Conservation (phyloP, 2,113 vertebrate species). For the Xiphorhynchus elegans region DNA sequence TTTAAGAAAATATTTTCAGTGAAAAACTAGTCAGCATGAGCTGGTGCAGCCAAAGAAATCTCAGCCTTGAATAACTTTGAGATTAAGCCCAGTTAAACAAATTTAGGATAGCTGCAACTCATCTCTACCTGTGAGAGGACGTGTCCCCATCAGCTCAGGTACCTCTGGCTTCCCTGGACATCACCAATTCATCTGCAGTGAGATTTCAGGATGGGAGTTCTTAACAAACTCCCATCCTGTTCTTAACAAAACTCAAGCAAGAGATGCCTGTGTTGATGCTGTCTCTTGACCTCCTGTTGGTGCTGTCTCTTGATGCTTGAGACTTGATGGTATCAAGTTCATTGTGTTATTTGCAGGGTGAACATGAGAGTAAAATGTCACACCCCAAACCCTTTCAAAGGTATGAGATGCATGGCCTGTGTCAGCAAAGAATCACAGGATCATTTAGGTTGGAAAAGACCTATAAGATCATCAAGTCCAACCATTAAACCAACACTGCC, state of each 20-base stretch:
- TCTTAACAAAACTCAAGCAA: neutral
- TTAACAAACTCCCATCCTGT: neutral
- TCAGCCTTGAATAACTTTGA: neutral
- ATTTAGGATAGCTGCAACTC: neutral
- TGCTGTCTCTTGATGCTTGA: neutral
- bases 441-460: neutral
- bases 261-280: neutral
- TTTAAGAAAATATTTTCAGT: slow-evolving; percentile 58
- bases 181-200: neutral
- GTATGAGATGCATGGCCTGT: neutral
- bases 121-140: neutral
- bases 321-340: neutral
- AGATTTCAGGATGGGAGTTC: neutral
- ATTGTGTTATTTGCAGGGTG: neutral
- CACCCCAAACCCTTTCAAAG: neutral
- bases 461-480: neutral
- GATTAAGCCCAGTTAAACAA: neutral
- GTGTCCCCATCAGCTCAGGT: accelerated
- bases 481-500: neutral
- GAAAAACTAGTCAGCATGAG: slow-evolving; percentile 28
- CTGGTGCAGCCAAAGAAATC: neutral
- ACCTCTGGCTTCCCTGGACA: neutral
- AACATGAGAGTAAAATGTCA: neutral
- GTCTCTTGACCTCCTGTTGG: neutral
- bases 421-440: neutral